Evolutionary conservation across 1,140 invertebrate genomes (phyloP).

Genomic region (Chironomus tepperi): DNA sequence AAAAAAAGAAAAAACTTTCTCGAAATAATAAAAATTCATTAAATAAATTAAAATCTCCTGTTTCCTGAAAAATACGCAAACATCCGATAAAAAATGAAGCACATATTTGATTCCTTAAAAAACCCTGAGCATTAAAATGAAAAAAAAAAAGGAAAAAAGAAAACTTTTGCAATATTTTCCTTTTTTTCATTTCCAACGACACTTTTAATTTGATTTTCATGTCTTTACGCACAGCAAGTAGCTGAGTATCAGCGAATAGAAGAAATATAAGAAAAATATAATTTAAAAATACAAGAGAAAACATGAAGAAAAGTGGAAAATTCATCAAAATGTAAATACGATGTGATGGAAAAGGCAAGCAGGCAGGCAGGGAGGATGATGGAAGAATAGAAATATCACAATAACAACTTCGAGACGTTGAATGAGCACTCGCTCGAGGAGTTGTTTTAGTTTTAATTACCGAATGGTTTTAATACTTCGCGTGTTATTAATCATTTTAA

Average conservation of each 20-base stretch:
- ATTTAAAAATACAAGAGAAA: background rate
- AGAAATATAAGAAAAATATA: background rate
- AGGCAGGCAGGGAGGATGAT: no score
- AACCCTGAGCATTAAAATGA: background rate
- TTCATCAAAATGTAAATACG: background rate
- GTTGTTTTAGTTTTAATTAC: conserved; percentile 14
- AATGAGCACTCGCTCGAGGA: background rate
- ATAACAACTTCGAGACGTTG: background rate
- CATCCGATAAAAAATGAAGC: no score
- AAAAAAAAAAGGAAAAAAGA: background rate
- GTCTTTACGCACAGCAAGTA: background rate
- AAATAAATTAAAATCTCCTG: no score
- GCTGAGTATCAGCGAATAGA: background rate
- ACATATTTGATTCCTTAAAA: no score
- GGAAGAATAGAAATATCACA: background rate
- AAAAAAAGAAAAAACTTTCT: no score
- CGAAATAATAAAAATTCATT: no score
- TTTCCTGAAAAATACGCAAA: no score
- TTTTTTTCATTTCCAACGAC: background rate
- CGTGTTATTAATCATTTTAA: conserved; percentile 14
- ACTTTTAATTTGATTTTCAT: conserved; percentile 15
- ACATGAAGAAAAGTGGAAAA: background rate
- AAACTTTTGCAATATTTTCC: conserved; percentile 3
- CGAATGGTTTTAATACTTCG: conserved; percentile 12
- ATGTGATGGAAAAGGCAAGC: no score